phyloP scores from a whole-genome alignment of 2,797 vertebrate genomes.

The Chaenodraco wilsoni region DNA sequence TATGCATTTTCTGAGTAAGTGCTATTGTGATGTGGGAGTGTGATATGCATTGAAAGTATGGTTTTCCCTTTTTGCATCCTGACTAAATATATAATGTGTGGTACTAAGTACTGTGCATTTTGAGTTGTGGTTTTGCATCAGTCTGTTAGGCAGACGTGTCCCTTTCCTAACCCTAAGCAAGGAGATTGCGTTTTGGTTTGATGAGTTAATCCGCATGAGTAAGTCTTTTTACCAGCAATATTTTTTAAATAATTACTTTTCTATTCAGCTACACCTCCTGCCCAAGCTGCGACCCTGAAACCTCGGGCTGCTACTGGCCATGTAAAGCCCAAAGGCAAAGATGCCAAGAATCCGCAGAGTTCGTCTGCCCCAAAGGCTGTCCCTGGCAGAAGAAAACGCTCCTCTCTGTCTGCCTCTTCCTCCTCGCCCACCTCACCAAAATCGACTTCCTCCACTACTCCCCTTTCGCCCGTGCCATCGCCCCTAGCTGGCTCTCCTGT shows the following conservation, averaged over 20 bases:
- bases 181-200: conserved; percentile 56
- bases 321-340: conserved; percentile 84
- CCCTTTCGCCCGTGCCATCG: conserved; percentile 62
- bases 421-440: conserved; percentile 84
- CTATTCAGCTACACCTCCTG: conserved; percentile 82
- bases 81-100: conserved; percentile 43
- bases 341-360: conserved; percentile 77
- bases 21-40: neutral
- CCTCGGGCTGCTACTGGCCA: conserved; percentile 71
- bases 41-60: neutral
- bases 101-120: conserved; percentile 31
- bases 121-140: conserved; percentile 50
- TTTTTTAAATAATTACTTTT: conserved; percentile 65
- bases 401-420: conserved; percentile 79
- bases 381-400: conserved; percentile 84
- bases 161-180: conserved; percentile 58
- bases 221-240: conserved; percentile 23
- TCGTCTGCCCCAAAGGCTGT: conserved; percentile 82
- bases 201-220: conserved; percentile 77
- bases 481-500: conserved; percentile 73
- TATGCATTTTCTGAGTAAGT: neutral
- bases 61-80: conserved; percentile 32
- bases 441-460: conserved; percentile 70
- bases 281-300: conserved; percentile 71
- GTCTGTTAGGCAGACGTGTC: conserved; percentile 21